Evolutionary conservation across 2,113 vertebrate genomes (phyloP), one percentile per base, ranked within the genome.

Genomic region (Oncorhynchus masou): DNA sequence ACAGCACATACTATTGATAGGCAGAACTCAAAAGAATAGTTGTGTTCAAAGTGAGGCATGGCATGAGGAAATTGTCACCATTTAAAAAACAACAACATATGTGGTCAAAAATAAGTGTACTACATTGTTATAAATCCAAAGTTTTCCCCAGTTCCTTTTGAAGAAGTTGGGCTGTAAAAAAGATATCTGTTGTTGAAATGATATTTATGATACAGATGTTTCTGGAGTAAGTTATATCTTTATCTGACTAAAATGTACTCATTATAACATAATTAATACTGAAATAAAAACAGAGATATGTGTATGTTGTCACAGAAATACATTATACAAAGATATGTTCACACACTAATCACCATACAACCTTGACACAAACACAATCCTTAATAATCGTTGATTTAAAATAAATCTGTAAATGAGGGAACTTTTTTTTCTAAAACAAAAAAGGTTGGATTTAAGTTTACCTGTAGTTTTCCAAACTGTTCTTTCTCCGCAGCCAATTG

Each of bases 391-490:
- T 45, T 11, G 39, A 45, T 45, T 45, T 3, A 45, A 45, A 45
- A 11, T 45, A 45, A 45, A 45, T 45, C 9, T 45, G 39, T 45
- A 1, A 45, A 45, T 45, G 39, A 45, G 9, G 39, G 39, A 45
- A 2, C 4, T 2, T 66, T 20, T 57, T 0, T 20, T 57, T 20
- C 7, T 19, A 20, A 12, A 15, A 54, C 19, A 57, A 12, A 16
- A 29, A 67, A 67, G 2, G 2, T 9, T 24, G 6, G 12, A 19
- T 31, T 5, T 67, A 45, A 45, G 19, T 79, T 73, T 19, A 94
- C 93, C 92, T 94, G 93, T 3, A 89, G 89, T 84, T 93, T 94
- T 5, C 80, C 81, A 57, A 93, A 94, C 70, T 93, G 92, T 66
- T 93, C 92, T 70, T 93, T 94, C 76, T 94, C 92, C 0, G 91